phyloP scores from a whole-genome alignment of 2,888 invertebrate genomes.

The Volucella zonaria region DNA sequence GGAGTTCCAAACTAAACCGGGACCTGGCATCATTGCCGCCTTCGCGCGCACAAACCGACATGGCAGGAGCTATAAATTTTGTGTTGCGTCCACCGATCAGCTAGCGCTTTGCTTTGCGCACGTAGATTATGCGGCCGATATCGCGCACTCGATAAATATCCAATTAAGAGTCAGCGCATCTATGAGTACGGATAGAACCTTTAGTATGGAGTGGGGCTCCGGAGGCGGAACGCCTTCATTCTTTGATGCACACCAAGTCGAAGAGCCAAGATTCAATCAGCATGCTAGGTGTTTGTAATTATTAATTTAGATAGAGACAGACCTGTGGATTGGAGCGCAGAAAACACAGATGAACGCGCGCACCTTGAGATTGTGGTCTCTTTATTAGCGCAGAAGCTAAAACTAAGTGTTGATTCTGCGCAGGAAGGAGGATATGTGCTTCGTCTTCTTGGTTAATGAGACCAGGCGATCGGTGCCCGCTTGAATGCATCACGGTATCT shows the following conservation, averaged over 20 bases:
- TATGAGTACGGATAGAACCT: not conserved
- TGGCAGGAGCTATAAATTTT: constrained; percentile 67
- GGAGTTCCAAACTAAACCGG: constrained; percentile 37
- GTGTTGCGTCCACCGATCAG: constrained; percentile 50
- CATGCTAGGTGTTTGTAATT: constrained; percentile 68
- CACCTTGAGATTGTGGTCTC: constrained; percentile 42
- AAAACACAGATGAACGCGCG: constrained; percentile 23
- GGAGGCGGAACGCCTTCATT: constrained; percentile 29
- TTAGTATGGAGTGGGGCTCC: constrained; percentile 2
- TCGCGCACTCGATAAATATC: constrained; percentile 67
- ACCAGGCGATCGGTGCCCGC: not conserved
- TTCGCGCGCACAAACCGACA: constrained; percentile 59
- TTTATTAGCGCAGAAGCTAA: constrained; percentile 52
- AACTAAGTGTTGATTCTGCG: constrained; percentile 11
- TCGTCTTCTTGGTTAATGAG: constrained; percentile 32
- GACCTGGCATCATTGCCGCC: constrained; percentile 64
- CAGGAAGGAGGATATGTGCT: constrained; percentile 19
- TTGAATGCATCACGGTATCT: not conserved
- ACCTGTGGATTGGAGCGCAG: constrained; percentile 8
- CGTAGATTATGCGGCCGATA: constrained; percentile 62
- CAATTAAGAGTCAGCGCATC: constrained; percentile 70
- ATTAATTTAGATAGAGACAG: constrained; percentile 70
- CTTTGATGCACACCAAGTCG: constrained; percentile 12
- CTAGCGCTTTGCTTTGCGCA: constrained; percentile 44
- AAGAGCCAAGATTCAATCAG: constrained; percentile 64